A percentile compares a stretch with the other conserved stretches of the same genome.
phyloP scores from a whole-genome alignment of 2,113 vertebrate species.

The Lycocorax pyrrhopterus region DNA sequence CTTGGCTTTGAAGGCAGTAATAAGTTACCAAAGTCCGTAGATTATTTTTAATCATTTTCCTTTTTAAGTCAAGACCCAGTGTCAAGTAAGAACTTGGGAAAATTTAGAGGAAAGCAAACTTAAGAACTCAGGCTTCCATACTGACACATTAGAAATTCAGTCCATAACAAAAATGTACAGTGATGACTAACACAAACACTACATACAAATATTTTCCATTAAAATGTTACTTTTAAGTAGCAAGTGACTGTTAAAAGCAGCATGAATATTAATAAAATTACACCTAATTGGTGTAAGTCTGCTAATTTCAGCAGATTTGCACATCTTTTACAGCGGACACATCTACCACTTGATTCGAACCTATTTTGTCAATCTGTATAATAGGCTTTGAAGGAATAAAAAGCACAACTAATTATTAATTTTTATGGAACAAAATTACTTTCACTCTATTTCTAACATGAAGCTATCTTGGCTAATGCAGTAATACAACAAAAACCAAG shows the following conservation, averaged over 20 bases:
- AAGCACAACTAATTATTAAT: neutral
- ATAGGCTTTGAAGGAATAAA: slow-evolving; percentile 7
- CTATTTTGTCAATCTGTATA: neutral
- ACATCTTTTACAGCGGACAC: neutral
- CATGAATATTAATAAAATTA: neutral
- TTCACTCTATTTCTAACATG: neutral
- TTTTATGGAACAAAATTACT: neutral
- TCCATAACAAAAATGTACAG: neutral
- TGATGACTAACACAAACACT: neutral
- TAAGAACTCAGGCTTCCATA: neutral
- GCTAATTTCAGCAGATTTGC: neutral
- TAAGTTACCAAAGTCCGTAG: neutral
- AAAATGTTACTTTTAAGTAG: neutral
- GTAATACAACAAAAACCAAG: neutral
- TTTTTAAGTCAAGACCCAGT: neutral
- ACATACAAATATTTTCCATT: neutral
- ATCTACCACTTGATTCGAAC: neutral
- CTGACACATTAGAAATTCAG: neutral
- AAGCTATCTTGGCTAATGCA: neutral
- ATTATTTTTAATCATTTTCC: neutral
- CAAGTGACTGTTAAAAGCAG: neutral
- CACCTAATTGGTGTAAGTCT: neutral
- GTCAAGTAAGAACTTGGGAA: neutral
- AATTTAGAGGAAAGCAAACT: neutral
- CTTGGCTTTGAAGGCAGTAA: neutral